phyloP scores from a whole-genome alignment of 2,888 invertebrate species.

The Drosophila crucigera region DNA sequence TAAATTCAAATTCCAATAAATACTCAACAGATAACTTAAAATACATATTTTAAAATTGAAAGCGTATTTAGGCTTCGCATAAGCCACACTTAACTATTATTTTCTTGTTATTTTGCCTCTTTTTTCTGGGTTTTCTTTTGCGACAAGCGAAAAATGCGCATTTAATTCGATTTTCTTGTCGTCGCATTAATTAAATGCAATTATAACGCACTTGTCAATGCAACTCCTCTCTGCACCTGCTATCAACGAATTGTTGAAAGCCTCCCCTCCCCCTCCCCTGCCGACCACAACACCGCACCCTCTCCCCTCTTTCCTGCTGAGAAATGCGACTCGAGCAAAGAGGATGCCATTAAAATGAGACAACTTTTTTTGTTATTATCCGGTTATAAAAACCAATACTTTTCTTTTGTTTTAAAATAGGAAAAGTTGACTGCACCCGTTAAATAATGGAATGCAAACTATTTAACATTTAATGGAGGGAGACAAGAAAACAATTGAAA shows the following conservation, averaged over 20 bases:
- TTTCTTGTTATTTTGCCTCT: not conserved
- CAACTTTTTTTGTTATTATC: slow-evolving; percentile 9
- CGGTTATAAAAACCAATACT: slow-evolving; percentile 6
- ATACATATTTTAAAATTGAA: too few relatives aligned
- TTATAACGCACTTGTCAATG: slow-evolving; percentile 58
- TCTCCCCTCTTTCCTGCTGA: not conserved
- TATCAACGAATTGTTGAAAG: slow-evolving; percentile 3
- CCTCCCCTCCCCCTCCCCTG: fast-evolving
- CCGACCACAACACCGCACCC: not conserved
- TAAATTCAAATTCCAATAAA: not conserved
- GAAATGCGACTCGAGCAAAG: not conserved
- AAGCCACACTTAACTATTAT: not conserved
- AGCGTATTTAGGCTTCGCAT: not conserved
- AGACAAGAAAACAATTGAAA: not conserved
- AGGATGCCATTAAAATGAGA: slow-evolving; percentile 13
- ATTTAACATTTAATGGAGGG: slow-evolving; percentile 9
- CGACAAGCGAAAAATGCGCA: slow-evolving; percentile 38
- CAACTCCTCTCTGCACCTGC: slow-evolving; percentile 35
- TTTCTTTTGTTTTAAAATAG: slow-evolving; percentile 5
- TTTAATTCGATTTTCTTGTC: slow-evolving; percentile 61
- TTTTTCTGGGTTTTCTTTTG: slow-evolving; percentile 19
- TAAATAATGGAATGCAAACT: slow-evolving; percentile 12
- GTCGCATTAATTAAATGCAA: slow-evolving; percentile 70
- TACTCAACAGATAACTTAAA: not conserved
- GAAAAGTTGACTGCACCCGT: slow-evolving; percentile 20